phyloP scores from a whole-genome alignment of 2,797 vertebrate species.

The Octomys mimax region DNA sequence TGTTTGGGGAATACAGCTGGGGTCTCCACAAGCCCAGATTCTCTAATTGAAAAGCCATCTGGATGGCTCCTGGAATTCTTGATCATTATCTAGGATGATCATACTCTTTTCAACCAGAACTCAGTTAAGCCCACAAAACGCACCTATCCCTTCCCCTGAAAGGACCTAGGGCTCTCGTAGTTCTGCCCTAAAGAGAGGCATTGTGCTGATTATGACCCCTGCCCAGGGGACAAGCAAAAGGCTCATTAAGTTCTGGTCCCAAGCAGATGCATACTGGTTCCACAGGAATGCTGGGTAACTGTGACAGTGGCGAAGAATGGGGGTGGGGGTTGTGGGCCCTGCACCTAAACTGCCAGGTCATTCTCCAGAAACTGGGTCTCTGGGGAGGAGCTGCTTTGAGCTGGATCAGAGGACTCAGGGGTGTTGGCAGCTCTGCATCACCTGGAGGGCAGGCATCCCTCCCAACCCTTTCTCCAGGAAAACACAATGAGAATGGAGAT shows the following conservation, averaged over 20 bases:
- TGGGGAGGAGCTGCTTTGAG: background rate
- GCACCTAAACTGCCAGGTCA: background rate
- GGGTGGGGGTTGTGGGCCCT: background rate
- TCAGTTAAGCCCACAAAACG: background rate
- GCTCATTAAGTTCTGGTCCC: background rate
- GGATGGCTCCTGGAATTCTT: background rate
- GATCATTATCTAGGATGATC: background rate
- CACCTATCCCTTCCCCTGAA: background rate
- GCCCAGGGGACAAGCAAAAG: background rate
- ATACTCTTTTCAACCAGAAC: background rate
- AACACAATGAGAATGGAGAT: background rate
- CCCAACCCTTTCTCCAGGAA: background rate
- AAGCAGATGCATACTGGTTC: background rate
- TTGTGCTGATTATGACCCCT: background rate
- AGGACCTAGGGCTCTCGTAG: background rate
- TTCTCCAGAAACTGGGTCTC: constrained; percentile 10
- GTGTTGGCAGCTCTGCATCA: background rate
- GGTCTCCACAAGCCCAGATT: background rate
- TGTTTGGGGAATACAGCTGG: background rate
- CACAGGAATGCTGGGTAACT: background rate
- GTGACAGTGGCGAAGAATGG: background rate
- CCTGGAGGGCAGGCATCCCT: background rate
- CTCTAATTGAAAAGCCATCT: background rate
- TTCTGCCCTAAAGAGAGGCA: background rate
- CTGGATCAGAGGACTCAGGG: background rate